Base-by-base conservation (phyloP, 2,888 invertebrate species). In the Ariolimax columbianus region DNA sequence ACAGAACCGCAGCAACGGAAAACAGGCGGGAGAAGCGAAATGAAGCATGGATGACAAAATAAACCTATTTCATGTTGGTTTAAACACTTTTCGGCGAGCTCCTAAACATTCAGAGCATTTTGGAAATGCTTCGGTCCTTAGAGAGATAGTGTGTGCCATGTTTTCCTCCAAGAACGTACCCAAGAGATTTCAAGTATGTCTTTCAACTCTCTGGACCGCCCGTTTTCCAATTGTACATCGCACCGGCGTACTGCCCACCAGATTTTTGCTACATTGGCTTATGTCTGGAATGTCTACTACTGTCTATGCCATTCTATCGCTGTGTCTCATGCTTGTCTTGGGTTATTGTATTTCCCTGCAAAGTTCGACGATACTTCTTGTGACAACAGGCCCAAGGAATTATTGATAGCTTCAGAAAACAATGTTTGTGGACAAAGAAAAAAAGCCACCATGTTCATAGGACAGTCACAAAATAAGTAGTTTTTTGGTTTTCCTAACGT, bases 11-110 rank as follows among this genome's bases (percentile, higher is more conserved):
- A 38, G 6, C 72, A 38, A 3, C 6, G 30, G 30, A 63, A 7
- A 63, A 47, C 47, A 17, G 38, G 0, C 14, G 14, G 7, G 19
- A 30, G 30, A 30, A 43, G 30, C 14, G 30, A 75, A 75, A 47
- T 47, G 3, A 51, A 75, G 17, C 4, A 30, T 47, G 47, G 14
- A 75, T 75, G 77, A 30, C n/a, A 77, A 77, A 77, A 38, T 55
- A 77, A 77, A 77, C 77, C 26, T 59, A 23, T 11, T 38, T 23
- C 14, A 26, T 77, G 77, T 59, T 55, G 36, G 23, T 38, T 59
- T 59, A 38, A 77, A 59, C 77, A 77, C 2, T 77, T 47, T 59
- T 36, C 19, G 6, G 30, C 26, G 11, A 14, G 38, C n/a, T n/a
- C 3, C 43, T n/a, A 75, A 75, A 75, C 73, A 47, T 2, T 26